Base-by-base conservation (phyloP, 2,888 invertebrate species). In the Troides oblongomaculatus region DNA sequence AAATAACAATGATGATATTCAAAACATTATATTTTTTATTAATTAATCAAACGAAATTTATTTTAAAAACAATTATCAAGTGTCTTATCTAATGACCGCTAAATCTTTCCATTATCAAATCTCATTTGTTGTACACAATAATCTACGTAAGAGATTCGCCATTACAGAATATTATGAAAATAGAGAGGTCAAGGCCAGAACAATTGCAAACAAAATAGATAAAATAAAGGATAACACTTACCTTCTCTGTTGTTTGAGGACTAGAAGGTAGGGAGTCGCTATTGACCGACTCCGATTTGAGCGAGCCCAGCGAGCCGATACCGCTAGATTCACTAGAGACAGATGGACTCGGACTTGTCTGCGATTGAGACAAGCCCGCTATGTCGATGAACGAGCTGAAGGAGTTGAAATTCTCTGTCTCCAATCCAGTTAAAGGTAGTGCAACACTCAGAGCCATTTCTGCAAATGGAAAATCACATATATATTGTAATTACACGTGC, bases 401-500 rank as follows among this genome's bases (percentile, higher is more conserved):
- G 58, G 91, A 89, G 78, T 90, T 87, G 81, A 93, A 94, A 77
- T 89, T 90, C 70, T 93, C 93, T 65, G 93, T 85, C 81, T 94
- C 93, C 86, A 94, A 82, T 73, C 93, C 94, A 75, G 93, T 90
- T 72, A 94, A 83, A 72, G 94, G 94, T 86, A 94, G 85, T 78
- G 94, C 94, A 84, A 94, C 91, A 82, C 94, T 92, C 82, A 95
- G 86, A 85, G 94, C 94, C 94, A 94, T 94, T 84, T 88, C 93
- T 92, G 92, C 64, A 85, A 91, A 82, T 70, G 77, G 76, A 88
- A 87, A 88, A 84, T 82, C 76, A 81, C 79, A 76, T 79, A 80
- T 83, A 74, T 84, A 85, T 83, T 84, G 77, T 76, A 84, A 83
- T 87, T 89, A 91, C 92, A 91, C 91, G 92, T 90, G 92, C 89